Conservation (phyloP, 2,797 vertebrate species). For the Aselliscus stoliczkanus region DNA sequence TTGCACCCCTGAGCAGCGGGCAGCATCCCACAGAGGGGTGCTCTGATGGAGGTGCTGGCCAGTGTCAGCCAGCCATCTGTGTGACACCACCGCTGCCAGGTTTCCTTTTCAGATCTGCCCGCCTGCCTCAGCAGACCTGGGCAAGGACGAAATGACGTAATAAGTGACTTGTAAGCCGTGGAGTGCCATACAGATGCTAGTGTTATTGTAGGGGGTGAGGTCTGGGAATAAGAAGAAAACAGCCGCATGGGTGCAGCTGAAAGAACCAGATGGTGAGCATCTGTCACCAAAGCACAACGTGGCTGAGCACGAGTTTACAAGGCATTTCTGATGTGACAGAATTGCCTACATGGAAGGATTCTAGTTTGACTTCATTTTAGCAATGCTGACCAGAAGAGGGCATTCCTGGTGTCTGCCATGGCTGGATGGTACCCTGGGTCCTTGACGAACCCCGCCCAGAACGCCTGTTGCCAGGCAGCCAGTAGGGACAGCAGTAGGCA, state of each 20-base stretch:
- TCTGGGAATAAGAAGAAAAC: neutral
- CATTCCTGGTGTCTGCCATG: accelerated
- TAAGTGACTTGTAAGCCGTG: neutral
- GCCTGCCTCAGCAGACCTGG: neutral
- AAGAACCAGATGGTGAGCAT: neutral
- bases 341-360: neutral
- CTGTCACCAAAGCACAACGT: neutral
- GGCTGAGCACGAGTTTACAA: neutral
- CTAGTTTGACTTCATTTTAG: neutral
- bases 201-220: neutral
- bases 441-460: neutral
- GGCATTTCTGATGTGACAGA: neutral
- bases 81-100: neutral
- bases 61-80: neutral
- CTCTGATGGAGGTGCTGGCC: neutral
- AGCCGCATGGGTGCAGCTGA: neutral
- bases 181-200: neutral
- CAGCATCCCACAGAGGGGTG: no score
- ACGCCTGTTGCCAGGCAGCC: neutral
- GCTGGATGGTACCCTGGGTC: neutral
- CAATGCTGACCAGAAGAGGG: neutral
- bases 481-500: neutral
- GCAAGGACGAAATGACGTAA: neutral
- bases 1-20: neutral
- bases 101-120: neutral